Evolutionary conservation across 2,888 invertebrate species (phyloP), one percentile per base, ranked within the genome.

Genomic region (Limnephilus rhombicus): DNA sequence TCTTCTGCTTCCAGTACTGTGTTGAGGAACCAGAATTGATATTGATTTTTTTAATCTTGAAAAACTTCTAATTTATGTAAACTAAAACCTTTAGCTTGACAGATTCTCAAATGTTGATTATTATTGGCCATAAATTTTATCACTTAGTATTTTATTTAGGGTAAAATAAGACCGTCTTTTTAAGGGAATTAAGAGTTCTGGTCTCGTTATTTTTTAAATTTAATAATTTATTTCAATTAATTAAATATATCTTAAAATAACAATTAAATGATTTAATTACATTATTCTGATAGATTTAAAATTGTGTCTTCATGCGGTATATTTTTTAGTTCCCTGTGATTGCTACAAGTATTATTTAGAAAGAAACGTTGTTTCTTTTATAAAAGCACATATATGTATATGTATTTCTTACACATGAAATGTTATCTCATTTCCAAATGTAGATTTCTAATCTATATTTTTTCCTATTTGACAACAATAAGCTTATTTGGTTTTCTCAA

Each of bases 331-430:
- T 85, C 85, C 13, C 49, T 87, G 87, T 87, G 87, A 53, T 87
- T 87, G 87, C 31, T 85, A 24, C 85, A 85, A 87, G 87, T 87
- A 87, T 87, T 87, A 87, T 87, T 87, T 68, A 87, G 31, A 87
- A 53, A 31, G 29, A 87, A 87, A 87, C 18, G 24, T 15, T 7
- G 24, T 68, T 68, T 68, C 24, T 24, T 68, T 24, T 68, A 49
- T 85, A 41, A 45, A 45, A 41, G 45, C 41, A 85, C 49, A 31
- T 37, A 34, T 45, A 45, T 45, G 13, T 85, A 41, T 12, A 45
- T 45, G 15, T 85, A 41, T 85, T 85, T 85, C 18, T 85, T 24
- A 85, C 85, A 85, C 45, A n/a, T 45, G 4, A 53, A 24, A 68
- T 68, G 24, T 24, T 24, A 68, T 68, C 5, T 68, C 68, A 68